These are phyloP conservation scores for Clarias macrocephalus DNA, from an alignment of 2,113 vertebrate genomes.

Conservation along the genomic window DNA sequence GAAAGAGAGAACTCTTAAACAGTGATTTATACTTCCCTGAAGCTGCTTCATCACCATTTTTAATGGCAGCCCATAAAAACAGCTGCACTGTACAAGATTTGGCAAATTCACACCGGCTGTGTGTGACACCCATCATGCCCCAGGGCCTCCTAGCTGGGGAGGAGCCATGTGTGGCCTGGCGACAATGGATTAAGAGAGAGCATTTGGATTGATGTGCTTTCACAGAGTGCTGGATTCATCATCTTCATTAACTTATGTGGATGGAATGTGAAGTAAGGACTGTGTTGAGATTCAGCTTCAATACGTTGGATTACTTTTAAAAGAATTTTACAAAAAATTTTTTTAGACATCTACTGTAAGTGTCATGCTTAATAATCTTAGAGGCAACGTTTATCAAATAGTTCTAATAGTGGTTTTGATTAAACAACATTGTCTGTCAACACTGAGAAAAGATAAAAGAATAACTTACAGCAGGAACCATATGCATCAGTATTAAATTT, in stretches of 20 bases:
- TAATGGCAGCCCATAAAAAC: conserved; percentile 33
- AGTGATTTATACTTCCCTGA: not conserved
- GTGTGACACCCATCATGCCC: conserved; percentile 16
- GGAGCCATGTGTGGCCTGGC: not conserved
- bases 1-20: not conserved
- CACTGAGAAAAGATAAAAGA: not conserved
- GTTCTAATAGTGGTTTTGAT: not conserved
- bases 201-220: conserved; percentile 57
- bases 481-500: not conserved
- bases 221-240: conserved; percentile 49
- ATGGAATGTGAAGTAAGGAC: not conserved
- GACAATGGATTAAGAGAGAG: conserved; percentile 51
- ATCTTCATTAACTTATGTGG: conserved; percentile 44
- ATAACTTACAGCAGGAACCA: not conserved
- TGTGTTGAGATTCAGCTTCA: not conserved
- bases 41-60: conserved; percentile 20
- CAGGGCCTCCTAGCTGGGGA: conserved; percentile 35
- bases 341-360: too few relatives aligned
- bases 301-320: not conserved
- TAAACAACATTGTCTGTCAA: not conserved
- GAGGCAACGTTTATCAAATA: not conserved
- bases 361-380: not conserved
- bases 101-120: not conserved
- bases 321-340: too few relatives aligned
- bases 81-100: conserved; percentile 9